Base-by-base conservation (phyloP, 1,140 invertebrate species). In the Bacillus rossius region DNA sequence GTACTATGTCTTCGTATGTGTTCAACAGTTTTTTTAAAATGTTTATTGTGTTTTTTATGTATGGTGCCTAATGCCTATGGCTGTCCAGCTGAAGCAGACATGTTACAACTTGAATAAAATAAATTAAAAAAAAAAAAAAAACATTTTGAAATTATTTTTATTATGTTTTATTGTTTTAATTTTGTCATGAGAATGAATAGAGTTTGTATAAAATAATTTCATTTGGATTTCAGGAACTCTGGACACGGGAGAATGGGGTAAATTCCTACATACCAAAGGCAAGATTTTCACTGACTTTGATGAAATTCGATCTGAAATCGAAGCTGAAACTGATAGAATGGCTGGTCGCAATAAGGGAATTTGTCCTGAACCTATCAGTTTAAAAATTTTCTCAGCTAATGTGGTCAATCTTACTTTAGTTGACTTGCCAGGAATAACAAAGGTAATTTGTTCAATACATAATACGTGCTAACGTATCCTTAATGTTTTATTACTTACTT, bases 341-440 rank as follows among this genome's bases (percentile, higher is more conserved):
- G 93, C 96, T 43, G 98, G 98, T 10, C 82, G 68, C 50, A 99
- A 99, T 70, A 99, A 99, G 78, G 95, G 95, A 60, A 98, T 99
- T 57, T 96, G 92, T 71, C 82, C 86, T 0, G 94, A 99, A 65
- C 90, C 97, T 2, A 99, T 99, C 62, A 95, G 88, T 71, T 79
- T 99, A 41, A 99, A 98, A 78, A 97, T 92, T 71, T 99, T 82
- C 74, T 99, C 97, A 1, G 84, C 85, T 4, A 82, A 83, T 60
- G 96, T 99, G 41, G 92, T 99, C 19, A 99, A 98, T 77, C 78
- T 99, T 53, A 99, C 97, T 0, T 79, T 99, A 1, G 94, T 99
- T 38, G 98, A 99, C 81, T 77, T 99, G 34, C 98, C 98, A 52
- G 98, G 98, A 57, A 91, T 99, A 17, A 99, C 97, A 29, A 99